Conservation (phyloP, 2,113 vertebrate genomes). For the Rhegmatorhina hoffmannsi region DNA sequence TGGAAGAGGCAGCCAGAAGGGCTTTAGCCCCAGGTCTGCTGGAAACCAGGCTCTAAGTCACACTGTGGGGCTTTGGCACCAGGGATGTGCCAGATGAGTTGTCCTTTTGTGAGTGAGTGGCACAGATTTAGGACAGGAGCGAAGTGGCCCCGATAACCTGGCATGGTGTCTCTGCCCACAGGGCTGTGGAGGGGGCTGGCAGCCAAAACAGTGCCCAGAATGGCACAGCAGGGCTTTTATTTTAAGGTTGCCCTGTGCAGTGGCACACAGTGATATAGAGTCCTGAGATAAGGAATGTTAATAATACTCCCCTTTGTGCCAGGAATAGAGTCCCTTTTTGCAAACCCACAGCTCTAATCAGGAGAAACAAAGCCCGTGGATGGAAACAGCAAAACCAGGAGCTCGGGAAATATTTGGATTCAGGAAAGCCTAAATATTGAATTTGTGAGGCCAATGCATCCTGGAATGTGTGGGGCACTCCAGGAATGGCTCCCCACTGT, state of each 20-base stretch:
- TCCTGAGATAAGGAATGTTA: conserved; percentile 34
- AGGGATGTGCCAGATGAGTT: fast-evolving
- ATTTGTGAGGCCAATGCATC: conserved; percentile 45
- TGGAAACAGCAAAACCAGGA: conserved; percentile 49
- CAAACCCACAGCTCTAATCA: not conserved
- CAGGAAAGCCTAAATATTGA: conserved; percentile 65
- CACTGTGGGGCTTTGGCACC: not conserved
- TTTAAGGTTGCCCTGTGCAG: conserved; percentile 28
- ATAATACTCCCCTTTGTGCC: conserved; percentile 40
- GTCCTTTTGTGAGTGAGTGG: not conserved
- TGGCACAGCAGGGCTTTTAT: conserved; percentile 29
- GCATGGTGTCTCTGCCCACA: not conserved
- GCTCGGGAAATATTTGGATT: conserved; percentile 21
- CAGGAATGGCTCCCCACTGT: not conserved
- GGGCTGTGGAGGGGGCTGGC: not conserved
- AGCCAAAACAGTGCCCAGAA: conserved; percentile 9
- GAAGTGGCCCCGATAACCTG: not conserved
- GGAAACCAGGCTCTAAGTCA: not conserved
- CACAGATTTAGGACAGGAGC: not conserved
- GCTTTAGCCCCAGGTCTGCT: not conserved
- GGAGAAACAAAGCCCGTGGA: not conserved
- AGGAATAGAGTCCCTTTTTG: conserved; percentile 56
- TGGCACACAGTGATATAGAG: conserved; percentile 7
- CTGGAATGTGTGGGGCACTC: conserved; percentile 42
- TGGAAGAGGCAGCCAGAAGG: not conserved